Evolutionary conservation across 2,113 vertebrate species (phyloP).

Genomic region (Scomber japonicus): DNA sequence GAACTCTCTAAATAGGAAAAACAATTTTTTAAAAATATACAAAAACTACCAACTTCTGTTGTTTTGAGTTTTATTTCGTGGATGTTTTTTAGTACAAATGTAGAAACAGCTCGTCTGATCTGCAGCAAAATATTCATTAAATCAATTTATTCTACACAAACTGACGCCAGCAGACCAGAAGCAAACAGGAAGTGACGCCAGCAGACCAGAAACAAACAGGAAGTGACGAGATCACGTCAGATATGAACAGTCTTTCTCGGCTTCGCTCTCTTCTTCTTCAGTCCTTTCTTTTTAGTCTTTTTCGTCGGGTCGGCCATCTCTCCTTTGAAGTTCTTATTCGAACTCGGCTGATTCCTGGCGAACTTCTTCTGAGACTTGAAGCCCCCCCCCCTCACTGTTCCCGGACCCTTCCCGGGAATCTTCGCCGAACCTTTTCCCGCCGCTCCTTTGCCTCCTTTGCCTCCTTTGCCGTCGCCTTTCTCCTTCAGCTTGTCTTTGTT

Average conservation of each 20-base stretch:
- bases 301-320: conserved; percentile 83
- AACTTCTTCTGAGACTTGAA: conserved; percentile 38
- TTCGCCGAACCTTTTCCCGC: neutral
- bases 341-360: conserved; percentile 2
- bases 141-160: too few species aligned
- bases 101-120: too few species aligned
- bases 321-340: conserved; percentile 67
- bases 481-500: conserved; percentile 80
- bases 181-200: too few species aligned
- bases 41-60: too few species aligned
- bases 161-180: too few species aligned
- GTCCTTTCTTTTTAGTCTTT: conserved; percentile 73
- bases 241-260: conserved; percentile 51
- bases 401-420: neutral
- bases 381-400: neutral
- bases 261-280: conserved; percentile 70
- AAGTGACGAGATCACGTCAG: conserved; percentile 20
- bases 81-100: too few species aligned
- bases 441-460: too few species aligned
- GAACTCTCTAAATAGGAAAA: conserved; percentile 31
- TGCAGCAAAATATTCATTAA: too few species aligned
- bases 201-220: too few species aligned
- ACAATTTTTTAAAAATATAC: conserved; percentile 13
- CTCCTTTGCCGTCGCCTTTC: neutral
- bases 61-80: neutral